These are phyloP conservation scores for Ochotona princeps DNA, from an alignment of 2,113 vertebrate genomes.

Conservation along the genomic window DNA sequence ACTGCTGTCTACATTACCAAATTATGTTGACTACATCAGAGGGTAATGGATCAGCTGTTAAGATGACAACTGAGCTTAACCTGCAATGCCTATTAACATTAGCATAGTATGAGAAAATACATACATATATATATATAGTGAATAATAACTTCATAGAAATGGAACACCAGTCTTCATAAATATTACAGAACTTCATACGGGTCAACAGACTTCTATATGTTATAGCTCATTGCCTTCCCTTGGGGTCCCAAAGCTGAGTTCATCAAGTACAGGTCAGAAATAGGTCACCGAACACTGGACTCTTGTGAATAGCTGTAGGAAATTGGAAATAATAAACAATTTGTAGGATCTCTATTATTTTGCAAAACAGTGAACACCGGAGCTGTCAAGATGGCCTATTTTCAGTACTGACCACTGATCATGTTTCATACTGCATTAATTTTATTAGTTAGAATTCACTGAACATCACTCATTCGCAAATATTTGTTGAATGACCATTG, in stretches of 20 bases:
- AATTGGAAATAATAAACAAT: conserved; percentile 62
- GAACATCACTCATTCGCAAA: not conserved
- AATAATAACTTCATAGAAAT: conserved; percentile 55
- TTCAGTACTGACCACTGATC: conserved; percentile 18
- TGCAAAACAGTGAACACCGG: not conserved
- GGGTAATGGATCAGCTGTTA: conserved; percentile 44
- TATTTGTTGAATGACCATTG: not conserved
- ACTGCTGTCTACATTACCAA: conserved; percentile 51
- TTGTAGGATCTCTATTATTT: not conserved
- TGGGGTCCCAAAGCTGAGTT: conserved; percentile 44
- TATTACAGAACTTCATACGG: conserved; percentile 63
- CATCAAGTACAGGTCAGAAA: conserved; percentile 62
- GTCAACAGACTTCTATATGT: conserved; percentile 53
- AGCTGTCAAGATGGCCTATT: conserved; percentile 37
- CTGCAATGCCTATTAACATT: conserved; percentile 45
- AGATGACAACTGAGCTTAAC: conserved; percentile 51
- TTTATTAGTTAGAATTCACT: conserved; percentile 2
- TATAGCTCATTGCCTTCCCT: conserved; percentile 68
- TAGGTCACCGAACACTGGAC: not conserved
- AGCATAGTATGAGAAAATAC: conserved; percentile 31
- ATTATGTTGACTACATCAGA: conserved; percentile 22
- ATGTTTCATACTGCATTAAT: not conserved
- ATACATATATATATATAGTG: not conserved
- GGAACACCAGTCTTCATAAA: conserved; percentile 70
- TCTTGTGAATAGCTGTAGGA: conserved; percentile 50